Conservation (phyloP, 2,888 invertebrate species). For the Caenorhabditis becei region DNA sequence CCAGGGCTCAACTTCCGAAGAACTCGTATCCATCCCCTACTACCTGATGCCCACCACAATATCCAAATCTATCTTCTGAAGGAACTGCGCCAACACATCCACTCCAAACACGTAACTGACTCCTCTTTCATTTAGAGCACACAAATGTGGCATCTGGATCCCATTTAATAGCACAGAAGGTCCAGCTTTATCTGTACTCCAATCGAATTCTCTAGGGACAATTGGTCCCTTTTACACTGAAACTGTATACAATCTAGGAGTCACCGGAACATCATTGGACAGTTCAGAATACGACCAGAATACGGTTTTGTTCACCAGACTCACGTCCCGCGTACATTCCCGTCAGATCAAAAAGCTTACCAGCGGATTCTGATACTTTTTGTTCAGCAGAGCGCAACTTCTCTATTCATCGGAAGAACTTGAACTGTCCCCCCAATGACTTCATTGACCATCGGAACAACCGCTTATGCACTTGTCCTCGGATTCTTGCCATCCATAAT, state of each 20-base stretch:
- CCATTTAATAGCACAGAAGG: constrained; percentile 80
- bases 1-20: constrained; percentile 82
- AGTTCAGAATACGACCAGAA: neutral
- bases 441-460: neutral
- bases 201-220: too few species aligned
- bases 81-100: constrained; percentile 78
- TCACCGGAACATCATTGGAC: neutral
- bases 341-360: neutral
- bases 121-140: constrained; percentile 80
- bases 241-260: too few species aligned
- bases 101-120: constrained; percentile 79
- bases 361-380: neutral
- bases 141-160: constrained; percentile 78
- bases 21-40: constrained; percentile 80
- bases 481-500: constrained; percentile 33
- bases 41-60: constrained; percentile 81
- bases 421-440: constrained; percentile 3
- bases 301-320: neutral
- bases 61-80: constrained; percentile 80
- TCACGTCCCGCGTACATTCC: too few species aligned
- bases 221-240: too few species aligned
- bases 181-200: too few species aligned
- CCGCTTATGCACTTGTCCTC: constrained; percentile 24
- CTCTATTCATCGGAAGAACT: too few species aligned
- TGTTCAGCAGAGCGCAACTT: neutral